Evolutionary conservation across 2,797 vertebrate species (phyloP), one percentile per base, ranked within the genome.

Genomic region (Pangasius mekongensis): DNA sequence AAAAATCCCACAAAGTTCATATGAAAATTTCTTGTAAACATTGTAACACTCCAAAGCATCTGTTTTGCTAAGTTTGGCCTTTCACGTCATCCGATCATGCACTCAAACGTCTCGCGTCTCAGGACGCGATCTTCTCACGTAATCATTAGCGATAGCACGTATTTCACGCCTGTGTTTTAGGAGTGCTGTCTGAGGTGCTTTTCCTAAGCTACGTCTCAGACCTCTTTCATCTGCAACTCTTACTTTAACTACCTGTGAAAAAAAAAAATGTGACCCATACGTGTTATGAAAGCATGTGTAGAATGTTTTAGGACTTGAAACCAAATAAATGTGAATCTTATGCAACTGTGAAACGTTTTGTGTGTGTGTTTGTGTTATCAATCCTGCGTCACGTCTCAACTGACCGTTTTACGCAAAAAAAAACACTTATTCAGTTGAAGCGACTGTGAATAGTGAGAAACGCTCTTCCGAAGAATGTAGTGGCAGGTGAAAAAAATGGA

Each of bases 241-340:
- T 97, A 97, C 96, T 97, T 95, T 97, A 95, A 99, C 98, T 99
- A 99, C 98, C 98, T 99, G 97, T 98, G 97, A 39, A 39, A 86
- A 86, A 83, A 97, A 7, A 98, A 97, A 98, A 95, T 98, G 97
- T 99, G 98, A 98, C 97, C 97, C 97, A 96, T 97, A 97, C 96
- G 94, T 97, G 97, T 98, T 97, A 91, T 95, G 95, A 97, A 97
- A 96, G 98, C 98, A 99, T 99, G 98, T 99, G 97, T 99, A 99
- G 97, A 96, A 95, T 98, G 96, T 98, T 94, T 98, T 99, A 99
- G 97, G 96, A 97, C 97, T 97, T 97, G 96, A 98, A 99, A 97
- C 94, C 93, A 97, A 99, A 99, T 99, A 99, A 99, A 99, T 98
- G 98, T 99, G 98, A 99, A 97, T 93, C 95, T 97, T 97, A 97